Evolutionary conservation across 2,113 vertebrate species (phyloP), one percentile per base, ranked within the genome.

Genomic region (Acinonyx jubatus): DNA sequence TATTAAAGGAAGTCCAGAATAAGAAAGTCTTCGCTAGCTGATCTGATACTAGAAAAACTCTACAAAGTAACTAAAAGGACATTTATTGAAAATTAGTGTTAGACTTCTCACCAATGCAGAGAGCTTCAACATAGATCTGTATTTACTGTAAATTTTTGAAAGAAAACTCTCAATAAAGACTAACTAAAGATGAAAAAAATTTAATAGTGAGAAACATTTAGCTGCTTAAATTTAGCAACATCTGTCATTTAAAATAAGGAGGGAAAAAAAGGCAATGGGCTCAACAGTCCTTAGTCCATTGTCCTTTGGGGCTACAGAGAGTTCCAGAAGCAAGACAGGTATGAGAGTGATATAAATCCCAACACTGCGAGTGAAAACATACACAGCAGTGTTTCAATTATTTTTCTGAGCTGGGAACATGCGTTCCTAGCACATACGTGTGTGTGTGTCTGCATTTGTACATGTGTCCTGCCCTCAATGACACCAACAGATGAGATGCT

Each of bases 51-150:
- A 86, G 19, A n/a, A 97, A 89, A 85, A 15, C 36, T 87, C 68
- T 33, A 4, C 33, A 84, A 92, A 81, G 89, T 5, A 61, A 27
- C 48, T 45, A 63, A 78, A 94, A 84, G 50, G 21, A 38, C 18
- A 94, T 41, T 89, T 45, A 78, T 78, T 76, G 78, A 92, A 94
- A 92, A 61, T 21, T 78, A 52, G 15, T 91, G 29, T 92, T 71
- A 63, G 19, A 79, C 27, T 33, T 83, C 50, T 96, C 57, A 63
- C 73, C 73, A 78, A 12, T 50, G 36, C 45, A 73, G 33, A 63
- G 5, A 94, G 15, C 45, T 91, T 91, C 69, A n/a, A 84, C 27
- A 68, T 0, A 66, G 61, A 69, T 31, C 63, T 88, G 55, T 15
- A 61, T 36, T 83, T 55, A 79, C 27, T 80, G 4, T 38, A 41